Base-by-base conservation (phyloP, 2,113 vertebrate genomes). In the Eclectus roratus region DNA sequence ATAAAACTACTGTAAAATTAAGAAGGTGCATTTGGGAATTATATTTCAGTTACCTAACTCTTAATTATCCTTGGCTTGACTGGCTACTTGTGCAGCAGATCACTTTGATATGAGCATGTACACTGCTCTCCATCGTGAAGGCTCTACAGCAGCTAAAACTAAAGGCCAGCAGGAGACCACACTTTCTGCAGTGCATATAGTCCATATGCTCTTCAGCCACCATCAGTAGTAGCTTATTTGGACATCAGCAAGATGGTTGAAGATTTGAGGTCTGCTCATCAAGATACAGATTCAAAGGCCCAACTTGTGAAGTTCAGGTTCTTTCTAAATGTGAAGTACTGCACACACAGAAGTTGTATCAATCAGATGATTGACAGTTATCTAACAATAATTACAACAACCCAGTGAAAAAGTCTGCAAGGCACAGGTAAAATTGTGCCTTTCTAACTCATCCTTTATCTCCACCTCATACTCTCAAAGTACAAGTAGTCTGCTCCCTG, bases 161-260 rank as follows among this genome's bases (percentile, higher is more conserved):
- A 28, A 28, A 77, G 33, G 39, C 39, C 84, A 80, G 87, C 31
- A 92, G 66, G 47, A 68, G 23, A 21, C 11, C 17, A 4, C 11
- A 83, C 50, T 39, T 53, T 29, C 50, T 65, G 33, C 3, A 1
- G 35, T 68, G 16, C 50, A 58, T 1, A 0, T 0, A 12, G 21
- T 31, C 65, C 29, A 5, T 20, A 4, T 29, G 13, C 8, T 84
- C 58, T 74, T 27, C 69, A 43, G 14, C 43, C 39, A 50, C 9
- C 53, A 11, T 19, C 5, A 43, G 21, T 1, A n/a, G 16, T 0
- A 71, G 20, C 11, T 17, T 66, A 18, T 25, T 88, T n/a, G 53
- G 25, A 46, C 60, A 66, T 25, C 60, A 86, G 25, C 15, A 80
- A 77, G n/a, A 23, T 4, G 5, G n/a, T 47, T 55, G 53, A 55